Evolutionary conservation across 2,888 invertebrate genomes (phyloP).

Genomic region (Drosophila subsilvestris): DNA sequence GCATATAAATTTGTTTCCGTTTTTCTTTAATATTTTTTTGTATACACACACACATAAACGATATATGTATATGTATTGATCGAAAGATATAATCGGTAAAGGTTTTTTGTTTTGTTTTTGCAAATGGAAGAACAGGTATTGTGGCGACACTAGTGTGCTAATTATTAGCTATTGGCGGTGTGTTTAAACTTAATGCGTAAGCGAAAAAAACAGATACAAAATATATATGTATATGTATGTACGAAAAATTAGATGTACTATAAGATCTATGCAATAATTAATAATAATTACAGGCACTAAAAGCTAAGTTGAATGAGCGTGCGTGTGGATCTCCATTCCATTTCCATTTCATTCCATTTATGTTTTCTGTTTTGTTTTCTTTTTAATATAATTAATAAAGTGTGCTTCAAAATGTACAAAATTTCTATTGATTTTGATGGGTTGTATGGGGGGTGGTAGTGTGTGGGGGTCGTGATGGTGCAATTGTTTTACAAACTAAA

Average conservation of each 20-base stretch:
- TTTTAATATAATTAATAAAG: slow-evolving; percentile 55
- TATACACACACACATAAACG: slow-evolving; percentile 61
- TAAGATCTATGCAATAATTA: slow-evolving; percentile 48
- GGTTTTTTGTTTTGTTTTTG: slow-evolving; percentile 42
- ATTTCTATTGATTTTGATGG: slow-evolving; percentile 31
- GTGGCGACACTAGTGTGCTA: slow-evolving; percentile 79
- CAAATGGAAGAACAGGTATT: slow-evolving; percentile 77
- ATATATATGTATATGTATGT: slow-evolving; percentile 13
- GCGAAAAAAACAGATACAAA: slow-evolving; percentile 60
- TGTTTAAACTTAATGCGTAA: slow-evolving; percentile 73
- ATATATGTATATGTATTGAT: slow-evolving; percentile 32
- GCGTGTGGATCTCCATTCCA: slow-evolving; percentile 11
- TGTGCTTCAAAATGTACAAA: slow-evolving; percentile 67
- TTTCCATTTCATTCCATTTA: slow-evolving; percentile 22
- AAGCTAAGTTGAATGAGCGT: slow-evolving; percentile 51
- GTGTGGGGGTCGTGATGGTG: not conserved
- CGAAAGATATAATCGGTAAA: slow-evolving; percentile 54
- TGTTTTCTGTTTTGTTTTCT: slow-evolving; percentile 12
- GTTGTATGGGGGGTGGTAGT: not conserved
- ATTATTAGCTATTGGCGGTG: slow-evolving; percentile 80
- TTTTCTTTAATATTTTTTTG: slow-evolving; percentile 38
- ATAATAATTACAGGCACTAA: slow-evolving; percentile 59
- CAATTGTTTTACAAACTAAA: slow-evolving; percentile 36
- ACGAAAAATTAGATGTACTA: slow-evolving; percentile 22
- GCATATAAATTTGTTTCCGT: slow-evolving; percentile 75